These are phyloP conservation scores for Epicauta chinensis DNA, from an alignment of 1,140 invertebrate species.

Conservation along the genomic window DNA sequence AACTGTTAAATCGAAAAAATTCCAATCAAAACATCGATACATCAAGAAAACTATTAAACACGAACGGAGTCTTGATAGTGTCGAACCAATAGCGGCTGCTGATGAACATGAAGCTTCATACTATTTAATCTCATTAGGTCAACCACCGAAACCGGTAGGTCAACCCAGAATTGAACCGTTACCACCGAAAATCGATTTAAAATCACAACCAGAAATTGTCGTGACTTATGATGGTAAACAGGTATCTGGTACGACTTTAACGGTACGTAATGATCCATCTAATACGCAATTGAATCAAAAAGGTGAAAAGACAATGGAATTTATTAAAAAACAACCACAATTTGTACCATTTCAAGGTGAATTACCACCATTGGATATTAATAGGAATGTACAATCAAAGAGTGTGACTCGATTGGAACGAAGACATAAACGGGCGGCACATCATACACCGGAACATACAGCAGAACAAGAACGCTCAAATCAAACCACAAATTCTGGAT, in stretches of 20 bases:
- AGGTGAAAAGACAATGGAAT: constrained; percentile 49
- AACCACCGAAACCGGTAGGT: constrained; percentile 17
- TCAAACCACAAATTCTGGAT: background rate
- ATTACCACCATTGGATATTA: constrained; percentile 50
- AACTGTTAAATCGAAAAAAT: constrained; percentile 43
- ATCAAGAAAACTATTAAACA: constrained; percentile 22
- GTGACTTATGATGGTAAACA: constrained; percentile 68
- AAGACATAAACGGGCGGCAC: constrained; percentile 6
- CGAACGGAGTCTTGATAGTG: constrained; percentile 29
- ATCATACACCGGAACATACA: constrained; percentile 23
- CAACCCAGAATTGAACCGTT: constrained; percentile 25
- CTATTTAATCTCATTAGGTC: constrained; percentile 55
- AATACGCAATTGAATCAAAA: constrained; percentile 46
- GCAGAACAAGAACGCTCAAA: constrained; percentile 11
- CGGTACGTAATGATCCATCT: constrained; percentile 46
- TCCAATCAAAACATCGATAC: constrained; percentile 43
- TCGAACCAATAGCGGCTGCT: constrained; percentile 52
- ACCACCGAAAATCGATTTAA: constrained; percentile 40
- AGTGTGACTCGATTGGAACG: background rate
- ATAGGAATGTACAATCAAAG: constrained; percentile 23
- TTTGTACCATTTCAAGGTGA: constrained; percentile 65
- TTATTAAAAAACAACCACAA: constrained; percentile 59
- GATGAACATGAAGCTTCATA: constrained; percentile 61
- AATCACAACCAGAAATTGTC: constrained; percentile 47
- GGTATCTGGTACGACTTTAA: constrained; percentile 56